Conservation (phyloP, 2,113 vertebrate species). For the Probosciger aterrimus region DNA sequence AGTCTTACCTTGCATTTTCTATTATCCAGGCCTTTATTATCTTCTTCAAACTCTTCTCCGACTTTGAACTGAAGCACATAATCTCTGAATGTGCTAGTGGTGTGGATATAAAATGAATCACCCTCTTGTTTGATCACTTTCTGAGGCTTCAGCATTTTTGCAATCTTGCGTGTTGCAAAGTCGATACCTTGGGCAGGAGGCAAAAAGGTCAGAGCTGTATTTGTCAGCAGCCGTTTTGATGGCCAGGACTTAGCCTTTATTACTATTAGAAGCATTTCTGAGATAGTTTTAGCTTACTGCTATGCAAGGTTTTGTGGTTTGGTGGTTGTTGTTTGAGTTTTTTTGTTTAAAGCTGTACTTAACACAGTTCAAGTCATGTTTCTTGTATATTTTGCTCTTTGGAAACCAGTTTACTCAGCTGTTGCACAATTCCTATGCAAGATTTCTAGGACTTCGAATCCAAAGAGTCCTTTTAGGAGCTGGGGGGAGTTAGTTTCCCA, state of each 20-base stretch:
- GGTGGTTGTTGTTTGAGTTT: neutral
- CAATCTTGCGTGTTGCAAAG: constrained; percentile 79
- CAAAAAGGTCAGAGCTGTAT: neutral
- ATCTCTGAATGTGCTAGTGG: constrained; percentile 78
- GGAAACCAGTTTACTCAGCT: neutral
- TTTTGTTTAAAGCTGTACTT: neutral
- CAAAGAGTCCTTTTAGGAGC: neutral
- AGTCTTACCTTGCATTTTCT: constrained; percentile 82
- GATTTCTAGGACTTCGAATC: neutral
- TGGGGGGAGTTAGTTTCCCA: neutral
- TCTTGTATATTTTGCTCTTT: neutral
- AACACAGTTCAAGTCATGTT: neutral
- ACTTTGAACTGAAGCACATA: constrained; percentile 81
- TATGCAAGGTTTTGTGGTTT: neutral
- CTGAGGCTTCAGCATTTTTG: constrained; percentile 78
- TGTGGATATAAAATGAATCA: constrained; percentile 79
- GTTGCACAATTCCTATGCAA: neutral
- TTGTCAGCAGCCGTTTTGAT: neutral
- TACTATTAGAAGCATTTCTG: neutral
- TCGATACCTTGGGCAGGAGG: constrained; percentile 75
- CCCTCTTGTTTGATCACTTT: constrained; percentile 84
- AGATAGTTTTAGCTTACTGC: neutral
- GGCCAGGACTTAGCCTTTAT: neutral
- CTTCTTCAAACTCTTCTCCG: constrained; percentile 85
- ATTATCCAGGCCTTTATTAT: constrained; percentile 86